A percentile compares a stretch with the other conserved stretches of the same genome.
Conservation (phyloP, 1,140 invertebrate genomes). For the Plectrocnemia conspersa region DNA sequence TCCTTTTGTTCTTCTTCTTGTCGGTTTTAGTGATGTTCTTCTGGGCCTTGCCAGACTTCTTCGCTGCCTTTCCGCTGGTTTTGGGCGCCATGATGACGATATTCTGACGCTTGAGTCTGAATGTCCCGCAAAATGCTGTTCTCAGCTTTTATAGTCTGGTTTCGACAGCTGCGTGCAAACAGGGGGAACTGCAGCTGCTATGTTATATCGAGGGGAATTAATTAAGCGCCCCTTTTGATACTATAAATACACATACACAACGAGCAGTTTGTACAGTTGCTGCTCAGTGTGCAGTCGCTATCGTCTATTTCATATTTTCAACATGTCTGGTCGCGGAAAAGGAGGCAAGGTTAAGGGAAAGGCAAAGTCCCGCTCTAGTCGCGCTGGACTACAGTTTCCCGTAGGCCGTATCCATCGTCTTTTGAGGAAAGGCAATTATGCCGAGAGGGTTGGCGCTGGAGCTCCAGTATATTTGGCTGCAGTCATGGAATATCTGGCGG, state of each 20-base stretch:
- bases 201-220: too few species aligned
- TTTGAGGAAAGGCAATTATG: constrained; percentile 67
- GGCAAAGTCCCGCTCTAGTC: constrained; percentile 56
- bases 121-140: neutral
- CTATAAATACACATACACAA: too few species aligned
- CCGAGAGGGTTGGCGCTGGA: constrained; percentile 63
- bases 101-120: neutral
- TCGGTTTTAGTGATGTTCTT: constrained; percentile 53
- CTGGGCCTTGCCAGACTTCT: constrained; percentile 54
- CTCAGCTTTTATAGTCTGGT: neutral
- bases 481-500: constrained; percentile 53
- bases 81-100: constrained; percentile 47
- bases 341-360: constrained; percentile 60
- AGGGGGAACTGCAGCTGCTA: too few species aligned
- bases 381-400: constrained; percentile 67
- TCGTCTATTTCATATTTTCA: neutral
- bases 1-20: constrained; percentile 56
- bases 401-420: constrained; percentile 68
- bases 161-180: too few species aligned
- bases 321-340: constrained; percentile 57
- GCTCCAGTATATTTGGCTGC: constrained; percentile 67
- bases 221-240: too few species aligned
- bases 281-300: too few species aligned
- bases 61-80: constrained; percentile 49
- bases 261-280: too few species aligned